Percentiles rank a stretch among this genome's conserved stretches.
phyloP scores from a whole-genome alignment of 2,113 vertebrate genomes.

The Lepidothrix coronata region DNA sequence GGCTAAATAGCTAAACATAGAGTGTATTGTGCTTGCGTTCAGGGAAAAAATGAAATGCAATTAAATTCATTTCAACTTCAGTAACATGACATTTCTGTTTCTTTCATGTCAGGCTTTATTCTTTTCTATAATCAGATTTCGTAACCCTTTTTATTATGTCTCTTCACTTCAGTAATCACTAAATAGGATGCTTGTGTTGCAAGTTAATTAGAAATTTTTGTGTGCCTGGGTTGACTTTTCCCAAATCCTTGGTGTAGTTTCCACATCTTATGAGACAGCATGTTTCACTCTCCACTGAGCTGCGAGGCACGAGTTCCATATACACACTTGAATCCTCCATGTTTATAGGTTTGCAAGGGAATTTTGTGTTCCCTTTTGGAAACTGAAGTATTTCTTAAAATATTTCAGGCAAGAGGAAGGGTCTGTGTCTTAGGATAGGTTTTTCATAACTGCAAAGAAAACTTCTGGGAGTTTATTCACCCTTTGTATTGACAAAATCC shows the following conservation, averaged over 20 bases:
- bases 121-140: constrained; percentile 41
- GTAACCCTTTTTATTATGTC: constrained; percentile 49
- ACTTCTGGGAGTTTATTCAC: background rate
- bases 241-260: background rate
- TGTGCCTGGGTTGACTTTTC: background rate
- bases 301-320: background rate
- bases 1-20: constrained; percentile 43
- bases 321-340: background rate
- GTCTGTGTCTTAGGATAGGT: background rate
- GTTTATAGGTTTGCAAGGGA: background rate
- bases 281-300: fast-evolving
- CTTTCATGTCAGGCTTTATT: constrained; percentile 51
- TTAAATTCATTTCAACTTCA: constrained; percentile 51
- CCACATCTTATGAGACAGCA: background rate
- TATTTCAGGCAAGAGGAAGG: background rate
- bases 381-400: background rate
- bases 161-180: constrained; percentile 56
- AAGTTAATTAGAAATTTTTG: constrained; percentile 26
- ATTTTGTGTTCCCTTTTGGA: background rate
- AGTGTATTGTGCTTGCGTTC: background rate
- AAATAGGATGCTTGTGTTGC: constrained; percentile 26
- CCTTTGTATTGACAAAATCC: background rate
- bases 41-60: constrained; percentile 42
- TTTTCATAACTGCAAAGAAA: background rate
- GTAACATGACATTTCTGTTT: constrained; percentile 57